A percentile compares a stretch with the other conserved stretches of the same genome.
phyloP scores from a whole-genome alignment of 92 coral and sea anemone genomes.

The Palythoa grandis region DNA sequence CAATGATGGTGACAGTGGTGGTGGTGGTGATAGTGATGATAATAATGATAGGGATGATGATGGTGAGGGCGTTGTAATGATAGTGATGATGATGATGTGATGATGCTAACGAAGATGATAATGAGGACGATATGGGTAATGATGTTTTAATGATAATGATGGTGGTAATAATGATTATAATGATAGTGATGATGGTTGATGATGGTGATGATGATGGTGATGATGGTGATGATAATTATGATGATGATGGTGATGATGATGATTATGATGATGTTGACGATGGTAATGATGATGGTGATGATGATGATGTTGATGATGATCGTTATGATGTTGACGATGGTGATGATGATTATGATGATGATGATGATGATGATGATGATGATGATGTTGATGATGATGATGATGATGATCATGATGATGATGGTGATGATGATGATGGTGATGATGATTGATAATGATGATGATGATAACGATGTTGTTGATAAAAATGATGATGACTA shows the following conservation, averaged over 20 bases:
- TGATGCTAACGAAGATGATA: neutral
- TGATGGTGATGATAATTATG: no score
- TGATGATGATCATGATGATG: neutral
- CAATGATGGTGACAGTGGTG: no score
- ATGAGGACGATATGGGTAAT: neutral
- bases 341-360: neutral
- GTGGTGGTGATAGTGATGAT: no score
- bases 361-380: neutral
- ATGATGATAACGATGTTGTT: neutral
- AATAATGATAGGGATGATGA: neutral
- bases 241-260: no score
- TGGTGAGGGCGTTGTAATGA: neutral
- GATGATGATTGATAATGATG: neutral
- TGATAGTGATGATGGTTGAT: no score
- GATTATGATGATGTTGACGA: neutral
- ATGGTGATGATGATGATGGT: neutral
- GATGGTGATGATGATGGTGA: neutral
- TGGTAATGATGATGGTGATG: neutral
- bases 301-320: neutral
- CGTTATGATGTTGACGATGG: neutral
- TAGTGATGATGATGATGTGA: neutral
- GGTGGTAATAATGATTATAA: neutral
- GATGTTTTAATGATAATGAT: neutral
- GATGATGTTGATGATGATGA: neutral
- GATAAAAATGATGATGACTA: neutral